Evolutionary conservation across 2,113 vertebrate species (phyloP).

Genomic region (Callorhinus ursinus): DNA sequence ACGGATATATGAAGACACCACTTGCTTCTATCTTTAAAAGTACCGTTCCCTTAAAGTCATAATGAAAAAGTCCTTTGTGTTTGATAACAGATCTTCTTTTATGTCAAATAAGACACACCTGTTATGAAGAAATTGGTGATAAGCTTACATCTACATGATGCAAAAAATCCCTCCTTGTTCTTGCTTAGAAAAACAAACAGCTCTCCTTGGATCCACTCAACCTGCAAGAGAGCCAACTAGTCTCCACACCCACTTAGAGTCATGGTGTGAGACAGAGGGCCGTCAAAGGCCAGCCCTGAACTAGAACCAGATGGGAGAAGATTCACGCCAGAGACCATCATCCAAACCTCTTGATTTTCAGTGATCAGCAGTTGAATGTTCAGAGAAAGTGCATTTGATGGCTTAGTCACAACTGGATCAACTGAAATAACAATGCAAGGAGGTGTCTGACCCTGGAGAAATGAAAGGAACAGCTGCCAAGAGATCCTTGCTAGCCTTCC

Average conservation of each 20-base stretch:
- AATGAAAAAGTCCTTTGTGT: slow-evolving; percentile 2
- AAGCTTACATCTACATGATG: not conserved
- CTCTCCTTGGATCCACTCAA: not conserved
- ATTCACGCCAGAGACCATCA: slow-evolving; percentile 46
- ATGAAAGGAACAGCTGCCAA: not conserved
- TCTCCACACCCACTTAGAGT: slow-evolving; percentile 50
- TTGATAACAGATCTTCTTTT: not conserved
- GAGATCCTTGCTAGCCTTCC: not conserved
- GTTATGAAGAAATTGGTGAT: not conserved
- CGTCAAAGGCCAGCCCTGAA: slow-evolving; percentile 1
- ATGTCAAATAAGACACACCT: slow-evolving; percentile 16
- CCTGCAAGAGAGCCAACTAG: not conserved
- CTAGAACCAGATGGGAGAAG: slow-evolving; percentile 57
- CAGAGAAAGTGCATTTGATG: slow-evolving; percentile 53
- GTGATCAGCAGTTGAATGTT: slow-evolving; percentile 24
- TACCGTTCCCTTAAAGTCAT: not conserved
- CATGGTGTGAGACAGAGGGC: not conserved
- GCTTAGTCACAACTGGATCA: slow-evolving; percentile 13
- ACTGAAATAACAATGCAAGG: not conserved
- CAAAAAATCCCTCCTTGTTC: not conserved
- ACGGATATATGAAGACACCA: not conserved
- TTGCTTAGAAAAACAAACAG: slow-evolving; percentile 35
- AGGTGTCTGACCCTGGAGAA: not conserved
- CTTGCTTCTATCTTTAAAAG: slow-evolving; percentile 31
- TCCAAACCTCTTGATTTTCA: not conserved